Evolutionary conservation across 2,797 vertebrate species (phyloP).

Genomic region (Leuciscus waleckii): DNA sequence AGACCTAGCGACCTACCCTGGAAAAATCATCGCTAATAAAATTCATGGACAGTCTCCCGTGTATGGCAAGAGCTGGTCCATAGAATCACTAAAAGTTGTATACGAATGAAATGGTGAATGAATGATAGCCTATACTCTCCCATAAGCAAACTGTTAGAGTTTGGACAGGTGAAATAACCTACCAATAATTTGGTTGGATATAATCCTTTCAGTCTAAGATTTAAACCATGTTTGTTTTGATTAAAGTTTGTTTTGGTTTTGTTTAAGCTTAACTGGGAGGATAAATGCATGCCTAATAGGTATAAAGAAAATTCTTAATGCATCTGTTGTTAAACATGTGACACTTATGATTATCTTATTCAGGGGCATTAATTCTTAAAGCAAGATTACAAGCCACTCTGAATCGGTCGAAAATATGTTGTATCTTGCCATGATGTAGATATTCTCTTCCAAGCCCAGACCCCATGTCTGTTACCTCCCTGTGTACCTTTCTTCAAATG

Average conservation of each 20-base stretch:
- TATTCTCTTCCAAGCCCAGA: not conserved
- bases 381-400: conserved; percentile 10
- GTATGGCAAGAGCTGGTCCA: not conserved
- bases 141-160: not conserved
- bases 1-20: not conserved
- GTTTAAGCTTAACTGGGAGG: conserved; percentile 16
- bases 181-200: conserved; percentile 3
- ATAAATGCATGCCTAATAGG: not conserved
- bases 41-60: not conserved
- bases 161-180: not conserved
- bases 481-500: not conserved
- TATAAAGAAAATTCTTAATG: conserved; percentile 2
- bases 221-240: conserved; percentile 15
- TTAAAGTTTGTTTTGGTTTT: conserved; percentile 11
- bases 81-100: not conserved
- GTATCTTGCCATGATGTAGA: not conserved
- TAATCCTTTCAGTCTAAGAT: conserved; percentile 10
- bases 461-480: not conserved
- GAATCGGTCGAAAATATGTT: conserved; percentile 20
- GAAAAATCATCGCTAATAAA: not conserved
- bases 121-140: not conserved
- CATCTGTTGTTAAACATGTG: not conserved
- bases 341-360: conserved; percentile 10
- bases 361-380: conserved; percentile 9
- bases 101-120: not conserved